Percentiles rank a stretch among this genome's conserved stretches.
Conservation (phyloP, 2,797 vertebrate species). For the Acrossocheilus fasciatus region DNA sequence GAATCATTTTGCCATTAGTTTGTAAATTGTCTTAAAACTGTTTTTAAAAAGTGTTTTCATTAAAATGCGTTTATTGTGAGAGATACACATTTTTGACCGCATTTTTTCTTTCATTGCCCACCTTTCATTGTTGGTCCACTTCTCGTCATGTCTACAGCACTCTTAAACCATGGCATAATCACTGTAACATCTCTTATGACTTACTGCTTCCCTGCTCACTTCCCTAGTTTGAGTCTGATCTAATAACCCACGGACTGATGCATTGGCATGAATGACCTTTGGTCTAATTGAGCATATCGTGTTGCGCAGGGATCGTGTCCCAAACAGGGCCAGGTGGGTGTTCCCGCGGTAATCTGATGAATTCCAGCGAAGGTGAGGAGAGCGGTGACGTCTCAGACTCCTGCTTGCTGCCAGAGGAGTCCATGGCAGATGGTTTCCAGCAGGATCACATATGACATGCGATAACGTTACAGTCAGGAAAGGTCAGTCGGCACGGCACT, state of each 20-base stretch:
- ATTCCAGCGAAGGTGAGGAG: constrained; percentile 43
- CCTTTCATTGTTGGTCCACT: neutral
- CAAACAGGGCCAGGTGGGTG: constrained; percentile 63
- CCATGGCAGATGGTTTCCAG: constrained; percentile 80
- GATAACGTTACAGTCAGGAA: constrained; percentile 78
- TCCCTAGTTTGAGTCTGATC: neutral
- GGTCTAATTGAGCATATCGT: constrained; percentile 72
- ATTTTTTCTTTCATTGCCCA: neutral
- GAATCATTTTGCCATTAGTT: neutral
- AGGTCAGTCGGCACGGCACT: constrained; percentile 72
- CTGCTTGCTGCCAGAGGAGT: constrained; percentile 65
- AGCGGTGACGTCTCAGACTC: constrained; percentile 24
- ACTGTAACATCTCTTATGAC: constrained; percentile 1
- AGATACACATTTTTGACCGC: neutral
- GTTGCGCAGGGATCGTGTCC: constrained; percentile 61
- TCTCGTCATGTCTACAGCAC: neutral
- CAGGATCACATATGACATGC: constrained; percentile 76
- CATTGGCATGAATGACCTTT: constrained; percentile 72
- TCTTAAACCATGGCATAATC: neutral
- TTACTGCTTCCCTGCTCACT: neutral
- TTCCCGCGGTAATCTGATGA: constrained; percentile 46
- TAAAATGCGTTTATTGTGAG: neutral
- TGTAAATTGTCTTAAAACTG: neutral
- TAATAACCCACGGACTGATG: neutral
- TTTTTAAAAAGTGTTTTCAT: neutral